phyloP scores from a whole-genome alignment of 2,113 vertebrate genomes.

The Antigone vipio region DNA sequence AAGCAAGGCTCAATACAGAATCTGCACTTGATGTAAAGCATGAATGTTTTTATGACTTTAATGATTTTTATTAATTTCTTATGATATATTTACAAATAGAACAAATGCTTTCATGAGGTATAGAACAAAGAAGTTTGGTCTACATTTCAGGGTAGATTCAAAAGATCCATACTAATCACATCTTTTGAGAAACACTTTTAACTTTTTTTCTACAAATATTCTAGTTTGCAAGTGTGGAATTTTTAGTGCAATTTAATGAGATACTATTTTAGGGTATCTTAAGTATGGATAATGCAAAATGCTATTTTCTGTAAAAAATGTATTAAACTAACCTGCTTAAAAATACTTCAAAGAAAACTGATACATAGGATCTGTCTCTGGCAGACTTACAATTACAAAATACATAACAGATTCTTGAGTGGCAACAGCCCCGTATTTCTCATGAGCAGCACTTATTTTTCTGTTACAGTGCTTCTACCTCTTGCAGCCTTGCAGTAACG shows the following conservation, averaged over 20 bases:
- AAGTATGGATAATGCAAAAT: not conserved
- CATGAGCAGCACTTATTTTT: slow-evolving; percentile 77
- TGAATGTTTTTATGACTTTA: not conserved
- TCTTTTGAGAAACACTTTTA: not conserved
- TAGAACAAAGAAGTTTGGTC: not conserved
- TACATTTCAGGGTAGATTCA: not conserved
- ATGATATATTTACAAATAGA: not conserved
- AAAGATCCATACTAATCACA: not conserved
- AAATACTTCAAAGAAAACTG: slow-evolving; percentile 89
- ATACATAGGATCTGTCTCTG: slow-evolving; percentile 85
- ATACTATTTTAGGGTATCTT: not conserved
- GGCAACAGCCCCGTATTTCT: slow-evolving; percentile 79
- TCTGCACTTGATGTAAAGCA: not conserved
- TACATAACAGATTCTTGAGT: slow-evolving; percentile 78
- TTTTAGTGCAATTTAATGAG: not conserved
- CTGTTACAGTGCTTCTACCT: slow-evolving; percentile 78
- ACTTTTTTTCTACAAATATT: not conserved
- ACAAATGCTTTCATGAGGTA: not conserved
- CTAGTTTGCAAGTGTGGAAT: not conserved
- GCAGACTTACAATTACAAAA: slow-evolving; percentile 81
- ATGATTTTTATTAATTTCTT: not conserved
- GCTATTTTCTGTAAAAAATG: not conserved
- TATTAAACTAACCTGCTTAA: slow-evolving; percentile 77
- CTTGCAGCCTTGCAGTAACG: slow-evolving; percentile 76
- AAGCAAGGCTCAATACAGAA: not conserved